Conservation (phyloP, 1,140 invertebrate genomes). For the Diorhabda elongata region DNA sequence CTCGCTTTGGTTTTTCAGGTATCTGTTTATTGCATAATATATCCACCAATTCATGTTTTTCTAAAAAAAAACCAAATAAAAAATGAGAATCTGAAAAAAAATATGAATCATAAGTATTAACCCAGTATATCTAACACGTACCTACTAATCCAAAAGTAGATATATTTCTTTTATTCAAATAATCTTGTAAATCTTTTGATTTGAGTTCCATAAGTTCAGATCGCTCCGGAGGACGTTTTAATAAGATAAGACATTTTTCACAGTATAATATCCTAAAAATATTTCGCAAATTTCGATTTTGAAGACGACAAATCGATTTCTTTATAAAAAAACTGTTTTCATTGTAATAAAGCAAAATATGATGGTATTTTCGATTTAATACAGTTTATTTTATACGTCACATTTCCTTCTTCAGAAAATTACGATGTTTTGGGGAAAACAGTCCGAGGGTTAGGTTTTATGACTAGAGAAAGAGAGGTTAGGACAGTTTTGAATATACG, state of each 20-base stretch:
- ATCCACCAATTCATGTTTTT: slow-evolving; percentile 44
- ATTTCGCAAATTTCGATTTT: neutral
- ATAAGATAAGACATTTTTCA: slow-evolving; percentile 42
- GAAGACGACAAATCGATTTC: no score
- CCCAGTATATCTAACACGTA: slow-evolving; percentile 19
- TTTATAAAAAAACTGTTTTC: neutral
- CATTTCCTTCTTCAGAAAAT: no score
- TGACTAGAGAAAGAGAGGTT: no score
- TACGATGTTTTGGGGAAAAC: no score
- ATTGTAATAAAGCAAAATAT: slow-evolving; percentile 6
- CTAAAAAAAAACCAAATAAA: slow-evolving; percentile 24
- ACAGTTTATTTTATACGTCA: no score
- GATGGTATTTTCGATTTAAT: neutral
- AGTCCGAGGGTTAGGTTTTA: no score
- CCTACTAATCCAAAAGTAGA: slow-evolving; percentile 44
- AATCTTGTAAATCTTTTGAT: slow-evolving; percentile 44
- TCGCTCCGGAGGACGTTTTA: slow-evolving; percentile 41
- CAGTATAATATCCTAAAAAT: slow-evolving; percentile 39
- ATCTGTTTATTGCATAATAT: slow-evolving; percentile 40
- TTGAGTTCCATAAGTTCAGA: slow-evolving; percentile 45
- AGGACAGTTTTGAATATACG: no score
- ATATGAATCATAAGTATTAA: neutral
- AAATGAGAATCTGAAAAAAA: neutral
- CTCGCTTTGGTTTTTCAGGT: slow-evolving; percentile 39
- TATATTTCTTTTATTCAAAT: slow-evolving; percentile 44